Conservation (phyloP, 2,797 vertebrate genomes). For the Xiphorhynchus erythropygius region DNA sequence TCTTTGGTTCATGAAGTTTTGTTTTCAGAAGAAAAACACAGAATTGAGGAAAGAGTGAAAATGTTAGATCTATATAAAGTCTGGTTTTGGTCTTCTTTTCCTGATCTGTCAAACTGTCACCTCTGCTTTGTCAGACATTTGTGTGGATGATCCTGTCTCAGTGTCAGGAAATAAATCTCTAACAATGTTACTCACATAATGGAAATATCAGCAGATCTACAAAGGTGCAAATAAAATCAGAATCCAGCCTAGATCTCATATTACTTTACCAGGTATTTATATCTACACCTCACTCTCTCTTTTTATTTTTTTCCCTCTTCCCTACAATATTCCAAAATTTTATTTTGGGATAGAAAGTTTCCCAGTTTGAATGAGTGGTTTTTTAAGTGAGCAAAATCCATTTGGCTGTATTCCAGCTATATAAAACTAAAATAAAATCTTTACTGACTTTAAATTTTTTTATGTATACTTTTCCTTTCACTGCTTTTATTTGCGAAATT, state of each 20-base stretch:
- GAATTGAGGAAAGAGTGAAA: not conserved
- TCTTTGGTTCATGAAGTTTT: not conserved
- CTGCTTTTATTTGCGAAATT: not conserved
- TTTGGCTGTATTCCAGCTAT: not conserved
- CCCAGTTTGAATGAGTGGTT: accelerated
- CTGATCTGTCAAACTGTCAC: not conserved
- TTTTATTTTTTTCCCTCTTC: not conserved
- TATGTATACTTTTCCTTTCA: not conserved
- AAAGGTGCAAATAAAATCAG: not conserved
- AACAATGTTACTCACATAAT: not conserved
- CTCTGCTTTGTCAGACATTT: not conserved
- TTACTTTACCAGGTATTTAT: not conserved
- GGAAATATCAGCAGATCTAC: not conserved
- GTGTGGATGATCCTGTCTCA: not conserved
- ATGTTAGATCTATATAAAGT: not conserved
- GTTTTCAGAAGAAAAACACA: not conserved
- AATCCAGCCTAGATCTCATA: not conserved
- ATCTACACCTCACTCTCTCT: not conserved
- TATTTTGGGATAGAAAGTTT: not conserved
- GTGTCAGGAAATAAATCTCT: not conserved
- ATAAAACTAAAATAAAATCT: not conserved
- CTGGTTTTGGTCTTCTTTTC: not conserved
- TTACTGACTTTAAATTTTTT: not conserved
- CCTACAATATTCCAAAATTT: not conserved
- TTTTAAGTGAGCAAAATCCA: not conserved